Evolutionary conservation across 2,888 invertebrate genomes (phyloP), one percentile per base, ranked within the genome.

Genomic region (Melanostoma mellinum): DNA sequence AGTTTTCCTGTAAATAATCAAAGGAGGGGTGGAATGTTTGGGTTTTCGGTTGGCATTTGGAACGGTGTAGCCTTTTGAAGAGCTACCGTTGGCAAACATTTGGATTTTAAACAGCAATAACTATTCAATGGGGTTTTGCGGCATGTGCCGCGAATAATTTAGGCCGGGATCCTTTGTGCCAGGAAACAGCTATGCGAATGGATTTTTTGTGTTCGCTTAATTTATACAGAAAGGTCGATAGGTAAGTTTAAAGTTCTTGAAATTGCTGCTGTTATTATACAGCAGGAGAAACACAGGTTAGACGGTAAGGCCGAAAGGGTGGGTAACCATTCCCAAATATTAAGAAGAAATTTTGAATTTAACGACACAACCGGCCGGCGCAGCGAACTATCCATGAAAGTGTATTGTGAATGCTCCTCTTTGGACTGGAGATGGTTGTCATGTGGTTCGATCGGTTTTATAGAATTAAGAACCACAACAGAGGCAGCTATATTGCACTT

Each of bases 101-200:
- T 71, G 71, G 78, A 75, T 71, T 75, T 84, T 84, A 84, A 84
- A 61, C 78, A 84, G 84, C 84, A 84, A 84, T 84, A 84, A 84
- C 84, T 84, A 84, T 84, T 84, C 84, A 84, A 84, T 79, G 78
- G 60, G 74, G 60, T 79, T 71, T 74, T 71, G 65, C 74, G 55
- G 67, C 74, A 78, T 84, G 74, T 65, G 78, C 71, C 74, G 79
- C 78, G 84, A 84, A 78, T 84, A 84, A 84, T 84, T 84, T 78
- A 78, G 65, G 65, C 74, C 33, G 35, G 30, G 35, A 60, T 67
- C 72, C 77, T 77, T 73, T 82, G 82, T 63, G 40, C 42, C 35
- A 20, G 20, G 32, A 68, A 4, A 32, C 46, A 35, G 36, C 48
- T n/a, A 35, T 33, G 63, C 9, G 20, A 32, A 60, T 44, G 30